A percentile compares a stretch with the other conserved stretches of the same genome.
These are phyloP conservation scores for Echinarachnius parma DNA, from an alignment of 53 echinoderm and acorn worm species.

Conservation along the genomic window DNA sequence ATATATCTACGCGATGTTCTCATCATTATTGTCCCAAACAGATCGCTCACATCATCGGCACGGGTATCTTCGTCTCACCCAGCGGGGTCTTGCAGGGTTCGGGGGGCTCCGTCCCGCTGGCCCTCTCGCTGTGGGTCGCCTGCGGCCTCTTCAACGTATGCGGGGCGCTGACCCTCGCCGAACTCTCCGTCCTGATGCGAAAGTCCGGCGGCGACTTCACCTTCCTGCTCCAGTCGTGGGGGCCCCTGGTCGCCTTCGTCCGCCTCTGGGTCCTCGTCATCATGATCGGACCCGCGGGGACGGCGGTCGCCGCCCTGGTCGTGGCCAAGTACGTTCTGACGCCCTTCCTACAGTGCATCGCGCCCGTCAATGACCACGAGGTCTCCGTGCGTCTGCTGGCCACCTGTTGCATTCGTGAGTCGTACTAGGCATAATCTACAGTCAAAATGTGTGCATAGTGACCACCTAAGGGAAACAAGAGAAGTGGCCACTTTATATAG, in stretches of 20 bases:
- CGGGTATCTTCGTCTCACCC: constrained; percentile 74
- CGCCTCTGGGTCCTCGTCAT: constrained; percentile 46
- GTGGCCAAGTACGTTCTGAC: constrained; percentile 53
- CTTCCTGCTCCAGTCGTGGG: constrained; percentile 49
- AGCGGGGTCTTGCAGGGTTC: constrained; percentile 41
- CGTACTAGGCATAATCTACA: too few species aligned
- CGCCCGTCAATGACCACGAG: constrained; percentile 3
- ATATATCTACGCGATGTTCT: too few species aligned
- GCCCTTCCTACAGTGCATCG: constrained; percentile 40
- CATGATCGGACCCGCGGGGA: constrained; percentile 37
- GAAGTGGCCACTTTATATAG: too few species aligned
- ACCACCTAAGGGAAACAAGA: too few species aligned
- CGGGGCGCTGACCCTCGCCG: constrained; percentile 68
- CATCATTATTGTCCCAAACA: too few species aligned
- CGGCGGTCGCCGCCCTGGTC: constrained; percentile 38
- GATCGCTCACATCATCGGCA: constrained; percentile 69
- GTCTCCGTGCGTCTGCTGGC: constrained; percentile 32
- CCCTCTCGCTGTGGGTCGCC: constrained; percentile 45
- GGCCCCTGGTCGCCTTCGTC: constrained; percentile 41
- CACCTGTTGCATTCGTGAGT: constrained; percentile 47
- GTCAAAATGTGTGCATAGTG: too few species aligned
- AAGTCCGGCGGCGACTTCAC: constrained; percentile 80
- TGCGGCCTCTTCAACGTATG: constrained; percentile 45
- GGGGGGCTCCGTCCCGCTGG: constrained; percentile 54
- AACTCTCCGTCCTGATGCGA: constrained; percentile 65